Evolutionary conservation across 2,888 invertebrate species (phyloP).

Genomic region (Heliconius erato): DNA sequence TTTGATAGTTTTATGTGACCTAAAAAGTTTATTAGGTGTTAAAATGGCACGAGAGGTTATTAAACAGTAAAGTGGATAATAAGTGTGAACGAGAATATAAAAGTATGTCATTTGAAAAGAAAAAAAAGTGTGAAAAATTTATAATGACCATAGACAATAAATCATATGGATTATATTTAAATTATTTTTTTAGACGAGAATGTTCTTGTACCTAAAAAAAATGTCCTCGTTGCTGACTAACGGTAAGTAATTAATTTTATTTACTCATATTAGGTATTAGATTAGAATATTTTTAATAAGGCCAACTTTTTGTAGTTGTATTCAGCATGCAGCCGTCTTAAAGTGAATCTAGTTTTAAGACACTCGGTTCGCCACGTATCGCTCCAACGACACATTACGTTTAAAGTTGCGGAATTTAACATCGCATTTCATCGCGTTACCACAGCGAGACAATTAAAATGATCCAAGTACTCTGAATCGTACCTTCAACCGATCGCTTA

Average conservation of each 20-base stretch:
- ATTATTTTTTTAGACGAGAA: no score
- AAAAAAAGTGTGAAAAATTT: slow-evolving; percentile 5
- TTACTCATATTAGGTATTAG: not conserved
- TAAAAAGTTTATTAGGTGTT: slow-evolving; percentile 26
- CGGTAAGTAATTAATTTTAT: not conserved
- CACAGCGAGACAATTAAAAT: not conserved
- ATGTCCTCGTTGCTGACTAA: not conserved
- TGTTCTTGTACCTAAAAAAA: no score
- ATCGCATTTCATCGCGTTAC: not conserved
- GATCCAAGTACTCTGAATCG: not conserved
- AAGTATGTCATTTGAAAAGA: not conserved
- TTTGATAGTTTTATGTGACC: slow-evolving; percentile 18
- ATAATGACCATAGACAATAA: not conserved
- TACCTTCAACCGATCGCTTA: no score
- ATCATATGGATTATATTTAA: not conserved
- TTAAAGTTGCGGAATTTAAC: not conserved
- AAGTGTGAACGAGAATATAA: not conserved
- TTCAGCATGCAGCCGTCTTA: not conserved
- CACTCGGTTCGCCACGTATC: not conserved
- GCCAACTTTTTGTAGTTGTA: no score
- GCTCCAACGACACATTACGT: not conserved
- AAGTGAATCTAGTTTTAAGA: not conserved
- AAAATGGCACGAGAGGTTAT: slow-evolving; percentile 33
- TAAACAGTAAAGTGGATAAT: not conserved
- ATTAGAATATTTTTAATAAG: no score